These are phyloP conservation scores for Brachyistius frenatus DNA, from an alignment of 2,113 vertebrate genomes.

Conservation along the genomic window DNA sequence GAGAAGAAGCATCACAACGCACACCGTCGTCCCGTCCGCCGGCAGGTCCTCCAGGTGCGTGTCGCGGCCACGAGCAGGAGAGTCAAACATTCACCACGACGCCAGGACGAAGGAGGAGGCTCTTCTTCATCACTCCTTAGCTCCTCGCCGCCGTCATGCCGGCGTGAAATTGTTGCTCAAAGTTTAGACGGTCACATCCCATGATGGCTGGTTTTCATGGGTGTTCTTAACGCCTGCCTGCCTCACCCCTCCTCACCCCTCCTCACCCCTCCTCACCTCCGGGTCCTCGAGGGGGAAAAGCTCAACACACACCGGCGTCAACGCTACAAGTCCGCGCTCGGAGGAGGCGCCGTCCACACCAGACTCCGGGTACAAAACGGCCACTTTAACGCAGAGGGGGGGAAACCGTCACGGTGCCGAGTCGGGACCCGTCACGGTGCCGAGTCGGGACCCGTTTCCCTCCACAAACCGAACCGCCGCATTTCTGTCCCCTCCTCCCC, in stretches of 20 bases:
- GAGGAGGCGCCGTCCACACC: neutral
- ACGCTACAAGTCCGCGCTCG: slow-evolving; percentile 31
- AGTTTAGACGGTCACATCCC: slow-evolving; percentile 70
- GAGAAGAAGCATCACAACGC: slow-evolving; percentile 91
- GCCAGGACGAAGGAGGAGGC: neutral
- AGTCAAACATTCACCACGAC: slow-evolving; percentile 55
- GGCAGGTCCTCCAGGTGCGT: slow-evolving; percentile 68
- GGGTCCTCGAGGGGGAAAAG: neutral
- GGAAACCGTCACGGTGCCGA: neutral
- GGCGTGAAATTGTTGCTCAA: slow-evolving; percentile 54
- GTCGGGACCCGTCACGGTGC: neutral
- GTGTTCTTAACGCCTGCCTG: slow-evolving; percentile 39
- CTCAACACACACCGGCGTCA: slow-evolving; percentile 3
- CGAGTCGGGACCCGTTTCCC: neutral
- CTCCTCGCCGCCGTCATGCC: slow-evolving; percentile 35
- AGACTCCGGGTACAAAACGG: neutral
- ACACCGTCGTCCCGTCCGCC: slow-evolving; percentile 62
- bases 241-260: neutral
- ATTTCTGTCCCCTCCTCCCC: too few species aligned
- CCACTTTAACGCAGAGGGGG: neutral
- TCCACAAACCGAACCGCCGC: neutral
- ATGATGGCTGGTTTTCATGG: slow-evolving; percentile 68
- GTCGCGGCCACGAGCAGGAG: slow-evolving; percentile 48
- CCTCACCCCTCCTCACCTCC: neutral
- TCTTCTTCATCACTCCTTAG: slow-evolving; percentile 8